Conservation (phyloP, 2,888 invertebrate genomes). For the Anagyrus pseudococci region DNA sequence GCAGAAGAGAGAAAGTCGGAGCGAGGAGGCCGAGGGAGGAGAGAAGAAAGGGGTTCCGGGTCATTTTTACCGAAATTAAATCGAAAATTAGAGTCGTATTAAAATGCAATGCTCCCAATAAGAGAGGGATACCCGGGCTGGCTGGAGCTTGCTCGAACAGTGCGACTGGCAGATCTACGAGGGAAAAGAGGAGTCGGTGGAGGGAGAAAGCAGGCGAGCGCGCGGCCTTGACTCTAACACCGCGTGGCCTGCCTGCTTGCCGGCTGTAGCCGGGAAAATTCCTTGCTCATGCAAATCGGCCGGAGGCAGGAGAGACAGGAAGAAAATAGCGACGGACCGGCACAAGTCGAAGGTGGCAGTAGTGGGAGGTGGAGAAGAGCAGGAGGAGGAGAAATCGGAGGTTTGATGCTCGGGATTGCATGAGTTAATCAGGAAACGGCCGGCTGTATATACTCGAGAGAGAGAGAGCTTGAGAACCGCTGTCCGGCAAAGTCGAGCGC, state of each 20-base stretch:
- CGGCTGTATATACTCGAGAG: neutral
- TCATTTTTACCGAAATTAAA: conserved; percentile 61
- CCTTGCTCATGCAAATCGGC: conserved; percentile 50
- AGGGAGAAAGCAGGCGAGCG: conserved; percentile 8
- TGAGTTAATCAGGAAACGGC: conserved; percentile 52
- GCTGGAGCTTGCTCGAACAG: conserved; percentile 40
- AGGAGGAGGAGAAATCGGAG: conserved; percentile 49
- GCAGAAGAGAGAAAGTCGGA: conserved; percentile 3
- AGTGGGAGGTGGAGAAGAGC: conserved; percentile 22
- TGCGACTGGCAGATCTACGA: conserved; percentile 45
- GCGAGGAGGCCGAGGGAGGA: conserved; percentile 5
- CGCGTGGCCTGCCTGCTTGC: conserved; percentile 12
- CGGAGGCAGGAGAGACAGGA: conserved; percentile 1
- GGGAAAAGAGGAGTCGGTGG: conserved; percentile 14
- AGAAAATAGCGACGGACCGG: no score
- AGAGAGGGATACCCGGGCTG: conserved; percentile 36
- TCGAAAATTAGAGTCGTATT: conserved; percentile 60
- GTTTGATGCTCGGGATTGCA: no score
- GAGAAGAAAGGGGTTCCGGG: conserved; percentile 43
- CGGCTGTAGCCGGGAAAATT: conserved; percentile 48
- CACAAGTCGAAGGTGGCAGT: conserved; percentile 21
- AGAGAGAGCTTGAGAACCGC: no score
- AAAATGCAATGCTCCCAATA: conserved; percentile 58
- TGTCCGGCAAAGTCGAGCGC: no score
- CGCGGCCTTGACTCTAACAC: no score